phyloP scores from a whole-genome alignment of 2,113 vertebrate genomes.

The Rhipidura dahli region DNA sequence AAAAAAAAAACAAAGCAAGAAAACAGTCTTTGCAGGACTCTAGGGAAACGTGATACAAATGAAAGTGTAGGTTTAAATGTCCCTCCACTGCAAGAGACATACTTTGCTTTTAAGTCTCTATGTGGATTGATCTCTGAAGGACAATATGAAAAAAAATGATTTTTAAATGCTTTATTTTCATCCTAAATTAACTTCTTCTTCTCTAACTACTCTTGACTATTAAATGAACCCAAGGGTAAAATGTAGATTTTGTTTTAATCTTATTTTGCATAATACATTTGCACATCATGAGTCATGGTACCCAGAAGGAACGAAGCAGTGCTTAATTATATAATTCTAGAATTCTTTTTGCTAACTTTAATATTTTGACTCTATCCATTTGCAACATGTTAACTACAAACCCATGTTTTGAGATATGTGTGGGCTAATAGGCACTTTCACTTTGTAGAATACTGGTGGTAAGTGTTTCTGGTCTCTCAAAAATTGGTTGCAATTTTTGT shows the following conservation, averaged over 20 bases:
- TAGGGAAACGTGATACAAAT: not conserved
- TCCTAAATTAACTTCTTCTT: conserved; percentile 64
- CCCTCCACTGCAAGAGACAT: not conserved
- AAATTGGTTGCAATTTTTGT: not conserved
- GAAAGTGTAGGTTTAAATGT: not conserved
- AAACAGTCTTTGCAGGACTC: not conserved
- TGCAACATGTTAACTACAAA: conserved; percentile 1
- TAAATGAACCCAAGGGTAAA: conserved; percentile 65
- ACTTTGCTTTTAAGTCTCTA: not conserved
- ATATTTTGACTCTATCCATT: not conserved
- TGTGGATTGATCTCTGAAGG: not conserved
- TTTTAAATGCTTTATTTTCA: conserved; percentile 60
- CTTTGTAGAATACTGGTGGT: not conserved
- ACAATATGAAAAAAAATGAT: not conserved
- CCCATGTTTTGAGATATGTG: not conserved
- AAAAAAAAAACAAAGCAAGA: not conserved
- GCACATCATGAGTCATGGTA: conserved; percentile 57
- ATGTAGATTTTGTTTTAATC: conserved; percentile 63
- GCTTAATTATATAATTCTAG: conserved; percentile 50
- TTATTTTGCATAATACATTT: conserved; percentile 72
- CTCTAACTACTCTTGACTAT: conserved; percentile 60
- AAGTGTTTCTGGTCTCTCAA: not conserved
- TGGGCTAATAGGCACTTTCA: not conserved
- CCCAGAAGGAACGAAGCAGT: conserved; percentile 54
- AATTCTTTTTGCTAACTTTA: not conserved